These are phyloP conservation scores for Cyanoliseus patagonus DNA, from an alignment of 2,113 vertebrate genomes.

Conservation along the genomic window DNA sequence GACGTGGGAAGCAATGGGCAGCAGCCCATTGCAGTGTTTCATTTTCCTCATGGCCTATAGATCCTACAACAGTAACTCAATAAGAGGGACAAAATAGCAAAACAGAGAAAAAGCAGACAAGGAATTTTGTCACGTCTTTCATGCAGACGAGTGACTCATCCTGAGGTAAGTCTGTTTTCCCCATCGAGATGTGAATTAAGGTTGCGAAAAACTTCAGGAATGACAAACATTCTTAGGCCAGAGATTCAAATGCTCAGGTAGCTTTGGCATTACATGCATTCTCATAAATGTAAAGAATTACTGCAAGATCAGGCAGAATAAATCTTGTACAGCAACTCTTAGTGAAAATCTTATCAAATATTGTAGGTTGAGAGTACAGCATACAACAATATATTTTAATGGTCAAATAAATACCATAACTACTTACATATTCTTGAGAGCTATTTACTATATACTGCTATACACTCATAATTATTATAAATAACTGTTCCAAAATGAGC, in stretches of 20 bases:
- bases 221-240: not conserved
- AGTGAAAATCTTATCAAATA: not conserved
- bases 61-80: not conserved
- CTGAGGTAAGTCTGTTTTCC: constrained; percentile 1
- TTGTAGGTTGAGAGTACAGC: not conserved
- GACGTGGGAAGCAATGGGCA: not conserved
- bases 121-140: not conserved
- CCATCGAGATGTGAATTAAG: not conserved
- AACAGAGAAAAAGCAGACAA: not conserved
- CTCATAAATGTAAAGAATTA: not conserved
- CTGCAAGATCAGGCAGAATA: not conserved
- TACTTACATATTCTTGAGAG: not conserved
- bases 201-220: not conserved
- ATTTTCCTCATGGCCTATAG: not conserved
- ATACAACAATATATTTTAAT: not conserved
- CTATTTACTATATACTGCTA: not conserved
- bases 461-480: not conserved
- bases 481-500: not conserved
- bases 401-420: not conserved
- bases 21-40: not conserved
- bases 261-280: not conserved
- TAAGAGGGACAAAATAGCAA: not conserved
- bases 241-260: not conserved
- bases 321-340: not conserved
- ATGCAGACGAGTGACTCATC: not conserved